These are phyloP conservation scores for Patella caerulea DNA, from an alignment of 2,888 invertebrate species.

Conservation along the genomic window DNA sequence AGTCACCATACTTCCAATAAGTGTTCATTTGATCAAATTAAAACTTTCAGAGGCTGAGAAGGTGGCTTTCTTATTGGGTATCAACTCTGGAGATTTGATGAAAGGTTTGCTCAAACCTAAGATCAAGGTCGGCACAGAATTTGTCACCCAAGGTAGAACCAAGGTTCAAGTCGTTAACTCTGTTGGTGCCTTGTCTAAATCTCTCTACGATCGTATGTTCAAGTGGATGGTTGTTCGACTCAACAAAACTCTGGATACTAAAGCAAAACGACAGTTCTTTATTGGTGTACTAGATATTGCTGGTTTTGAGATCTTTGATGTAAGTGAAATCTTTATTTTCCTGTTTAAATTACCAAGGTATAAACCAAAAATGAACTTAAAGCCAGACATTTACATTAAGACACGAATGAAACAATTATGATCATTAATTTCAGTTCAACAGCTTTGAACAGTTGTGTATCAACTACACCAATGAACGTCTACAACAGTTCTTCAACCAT, in stretches of 20 bases:
- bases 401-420: too few species aligned
- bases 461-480: slow-evolving; percentile 97
- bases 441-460: slow-evolving; percentile 98
- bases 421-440: slow-evolving; percentile 81
- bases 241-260: slow-evolving; percentile 98
- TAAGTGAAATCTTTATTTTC: slow-evolving; percentile 30
- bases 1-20: neutral
- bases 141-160: slow-evolving; percentile 98
- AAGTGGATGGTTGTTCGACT: slow-evolving; percentile 96
- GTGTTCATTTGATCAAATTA: neutral
- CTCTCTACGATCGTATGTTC: slow-evolving; percentile 73
- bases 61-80: slow-evolving; percentile 91
- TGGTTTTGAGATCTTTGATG: slow-evolving; percentile 99
- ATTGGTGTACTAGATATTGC: slow-evolving; percentile 99
- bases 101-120: slow-evolving; percentile 85
- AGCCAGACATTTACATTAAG: too few species aligned
- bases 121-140: slow-evolving; percentile 96
- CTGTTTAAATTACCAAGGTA: too few species aligned
- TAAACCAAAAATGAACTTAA: too few species aligned
- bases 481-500: slow-evolving; percentile 98
- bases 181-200: slow-evolving; percentile 72
- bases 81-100: slow-evolving; percentile 89
- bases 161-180: slow-evolving; percentile 78
- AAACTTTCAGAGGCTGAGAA: slow-evolving; percentile 82
- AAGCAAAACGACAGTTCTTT: slow-evolving; percentile 97